phyloP scores from a whole-genome alignment of 2,113 vertebrate species.

The Tragelaphus strepsiceros region DNA sequence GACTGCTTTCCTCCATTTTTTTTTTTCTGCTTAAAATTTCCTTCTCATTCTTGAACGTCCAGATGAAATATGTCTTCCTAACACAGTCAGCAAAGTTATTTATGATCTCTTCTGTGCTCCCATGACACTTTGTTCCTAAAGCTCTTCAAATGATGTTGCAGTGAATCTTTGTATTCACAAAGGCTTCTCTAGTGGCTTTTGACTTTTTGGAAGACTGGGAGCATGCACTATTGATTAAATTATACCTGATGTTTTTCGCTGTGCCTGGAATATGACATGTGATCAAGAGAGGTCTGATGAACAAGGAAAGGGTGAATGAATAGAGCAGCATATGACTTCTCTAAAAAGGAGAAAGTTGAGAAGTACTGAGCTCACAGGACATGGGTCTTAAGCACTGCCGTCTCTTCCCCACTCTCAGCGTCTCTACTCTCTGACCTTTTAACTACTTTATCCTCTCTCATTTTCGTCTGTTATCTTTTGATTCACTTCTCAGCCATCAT shows the following conservation, averaged over 20 bases:
- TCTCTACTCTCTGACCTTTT: background rate
- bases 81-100: background rate
- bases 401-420: background rate
- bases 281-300: background rate
- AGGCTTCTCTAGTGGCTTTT: background rate
- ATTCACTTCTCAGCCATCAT: background rate
- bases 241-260: rapidly evolving
- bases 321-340: background rate
- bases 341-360: background rate
- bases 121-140: background rate
- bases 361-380: background rate
- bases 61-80: background rate
- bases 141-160: background rate
- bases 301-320: background rate
- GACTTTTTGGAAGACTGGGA: background rate
- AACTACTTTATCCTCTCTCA: rapidly evolving
- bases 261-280: background rate
- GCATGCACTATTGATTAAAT: background rate
- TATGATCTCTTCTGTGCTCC: too few species aligned
- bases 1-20: background rate
- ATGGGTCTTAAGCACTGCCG: rapidly evolving
- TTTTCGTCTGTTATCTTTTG: background rate
- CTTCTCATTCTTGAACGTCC: background rate
- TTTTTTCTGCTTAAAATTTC: background rate
- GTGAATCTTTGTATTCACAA: background rate